Percentiles rank a stretch among this genome's conserved stretches.
Evolutionary conservation across 2,888 invertebrate genomes (phyloP).

Genomic region (Plagodis pulveraria): DNA sequence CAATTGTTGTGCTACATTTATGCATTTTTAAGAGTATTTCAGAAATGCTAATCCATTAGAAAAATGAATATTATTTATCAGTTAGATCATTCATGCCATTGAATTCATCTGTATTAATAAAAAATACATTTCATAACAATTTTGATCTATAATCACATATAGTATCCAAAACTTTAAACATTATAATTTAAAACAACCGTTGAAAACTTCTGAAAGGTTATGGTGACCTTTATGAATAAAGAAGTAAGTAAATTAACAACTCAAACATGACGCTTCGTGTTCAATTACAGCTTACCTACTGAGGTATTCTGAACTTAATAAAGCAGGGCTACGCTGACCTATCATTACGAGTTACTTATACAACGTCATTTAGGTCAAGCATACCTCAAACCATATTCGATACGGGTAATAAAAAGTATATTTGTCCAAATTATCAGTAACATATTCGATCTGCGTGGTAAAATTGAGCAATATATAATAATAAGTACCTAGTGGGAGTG

Average conservation of each 20-base stretch:
- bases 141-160: no score
- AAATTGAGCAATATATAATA: slow-evolving; percentile 18
- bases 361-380: neutral
- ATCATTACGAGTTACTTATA: neutral
- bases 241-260: neutral
- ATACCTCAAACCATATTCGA: slow-evolving; percentile 1
- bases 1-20: no score
- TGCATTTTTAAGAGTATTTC: no score
- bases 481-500: slow-evolving; percentile 15
- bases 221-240: neutral
- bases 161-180: no score
- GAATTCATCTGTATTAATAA: no score
- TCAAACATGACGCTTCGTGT: neutral
- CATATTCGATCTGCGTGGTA: slow-evolving; percentile 15
- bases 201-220: neutral
- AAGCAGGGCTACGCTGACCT: neutral
- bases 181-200: slow-evolving; percentile 1
- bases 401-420: slow-evolving; percentile 7
- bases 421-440: slow-evolving; percentile 19
- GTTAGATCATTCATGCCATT: no score
- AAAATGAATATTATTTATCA: no score
- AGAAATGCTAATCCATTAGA: no score
- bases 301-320: neutral
- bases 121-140: no score
- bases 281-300: neutral